These are phyloP conservation scores for Pollenia labialis DNA, from an alignment of 2,888 invertebrate species.

Conservation along the genomic window DNA sequence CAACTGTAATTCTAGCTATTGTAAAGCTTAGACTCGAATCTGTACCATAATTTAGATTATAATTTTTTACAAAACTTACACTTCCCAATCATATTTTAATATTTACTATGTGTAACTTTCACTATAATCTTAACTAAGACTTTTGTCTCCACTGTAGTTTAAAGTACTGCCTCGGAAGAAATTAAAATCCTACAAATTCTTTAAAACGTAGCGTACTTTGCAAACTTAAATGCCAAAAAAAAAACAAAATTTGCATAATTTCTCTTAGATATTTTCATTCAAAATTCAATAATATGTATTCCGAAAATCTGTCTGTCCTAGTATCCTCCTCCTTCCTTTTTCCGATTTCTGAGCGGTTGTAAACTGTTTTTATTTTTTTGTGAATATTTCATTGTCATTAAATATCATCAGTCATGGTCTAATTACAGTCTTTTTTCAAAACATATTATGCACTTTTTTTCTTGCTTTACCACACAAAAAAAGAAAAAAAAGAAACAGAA, in stretches of 20 bases:
- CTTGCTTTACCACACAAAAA: constrained; percentile 40
- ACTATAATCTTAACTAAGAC: no score
- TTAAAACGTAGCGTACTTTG: background rate
- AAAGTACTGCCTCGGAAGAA: no score
- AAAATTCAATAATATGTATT: background rate
- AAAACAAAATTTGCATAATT: constrained; percentile 20
- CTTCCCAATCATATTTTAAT: no score
- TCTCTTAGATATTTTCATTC: background rate
- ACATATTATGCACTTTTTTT: constrained; percentile 54
- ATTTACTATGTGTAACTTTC: no score
- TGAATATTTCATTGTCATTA: constrained; percentile 70
- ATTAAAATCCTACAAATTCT: no score
- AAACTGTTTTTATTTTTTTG: constrained; percentile 56
- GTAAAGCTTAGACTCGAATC: no score
- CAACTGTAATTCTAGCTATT: no score
- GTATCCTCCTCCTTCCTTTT: constrained; percentile 53
- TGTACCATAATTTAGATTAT: no score
- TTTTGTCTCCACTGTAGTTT: no score
- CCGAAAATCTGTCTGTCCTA: background rate
- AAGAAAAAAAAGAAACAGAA: constrained; percentile 4
- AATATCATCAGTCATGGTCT: constrained; percentile 79
- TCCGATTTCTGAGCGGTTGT: background rate
- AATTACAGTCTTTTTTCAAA: constrained; percentile 77
- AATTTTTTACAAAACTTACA: no score
- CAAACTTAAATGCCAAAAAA: background rate